Evolutionary conservation across 2,888 invertebrate species (phyloP).

Genomic region (Campoplex capitator): DNA sequence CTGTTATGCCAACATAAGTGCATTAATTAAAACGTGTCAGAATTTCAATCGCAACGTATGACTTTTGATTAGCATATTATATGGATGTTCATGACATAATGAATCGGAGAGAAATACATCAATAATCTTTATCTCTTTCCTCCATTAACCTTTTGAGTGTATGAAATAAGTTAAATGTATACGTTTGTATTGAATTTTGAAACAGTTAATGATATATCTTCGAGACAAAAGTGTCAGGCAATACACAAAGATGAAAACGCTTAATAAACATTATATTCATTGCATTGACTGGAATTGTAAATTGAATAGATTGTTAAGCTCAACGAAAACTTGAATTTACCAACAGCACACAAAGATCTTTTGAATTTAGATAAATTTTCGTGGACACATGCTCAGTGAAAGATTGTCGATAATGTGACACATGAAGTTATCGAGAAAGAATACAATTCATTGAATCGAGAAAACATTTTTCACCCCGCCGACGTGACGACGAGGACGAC

Average conservation of each 20-base stretch:
- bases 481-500: background rate
- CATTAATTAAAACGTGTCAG: conserved; percentile 38
- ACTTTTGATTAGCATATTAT: conserved; percentile 40
- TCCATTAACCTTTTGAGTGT: conserved; percentile 1
- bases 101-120: conserved; percentile 10
- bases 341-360: too few relatives aligned
- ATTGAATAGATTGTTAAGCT: background rate
- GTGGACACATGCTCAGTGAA: background rate
- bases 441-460: background rate
- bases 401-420: background rate
- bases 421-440: background rate
- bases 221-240: background rate
- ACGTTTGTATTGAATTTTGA: background rate
- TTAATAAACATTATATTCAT: background rate
- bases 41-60: conserved; percentile 27
- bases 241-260: background rate
- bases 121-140: conserved; percentile 9
- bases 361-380: too few relatives aligned
- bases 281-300: background rate
- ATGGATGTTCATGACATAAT: conserved; percentile 18
- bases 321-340: background rate
- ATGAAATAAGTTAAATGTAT: background rate
- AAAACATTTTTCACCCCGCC: background rate
- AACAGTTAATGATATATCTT: background rate
- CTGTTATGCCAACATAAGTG: conserved; percentile 14